phyloP scores from a whole-genome alignment of 2,888 invertebrate species.

The Sialis fuliginosa region DNA sequence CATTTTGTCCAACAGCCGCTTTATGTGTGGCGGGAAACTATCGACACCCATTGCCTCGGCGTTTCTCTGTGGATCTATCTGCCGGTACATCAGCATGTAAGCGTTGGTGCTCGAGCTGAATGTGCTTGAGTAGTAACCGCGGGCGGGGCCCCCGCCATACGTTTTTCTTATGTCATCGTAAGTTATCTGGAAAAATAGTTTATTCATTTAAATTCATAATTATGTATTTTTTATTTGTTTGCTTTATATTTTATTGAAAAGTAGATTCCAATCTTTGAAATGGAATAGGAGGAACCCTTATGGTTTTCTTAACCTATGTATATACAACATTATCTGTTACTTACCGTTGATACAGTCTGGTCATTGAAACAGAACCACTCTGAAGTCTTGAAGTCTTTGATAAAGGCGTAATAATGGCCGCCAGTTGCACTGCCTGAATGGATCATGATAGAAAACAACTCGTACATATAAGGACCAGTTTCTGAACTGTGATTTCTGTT shows the following conservation, averaged over 20 bases:
- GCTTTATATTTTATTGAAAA: too few relatives aligned
- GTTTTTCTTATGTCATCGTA: constrained; percentile 67
- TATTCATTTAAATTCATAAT: too few relatives aligned
- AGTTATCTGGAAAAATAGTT: constrained; percentile 36
- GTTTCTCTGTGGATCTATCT: constrained; percentile 46
- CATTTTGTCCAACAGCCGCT: constrained; percentile 41
- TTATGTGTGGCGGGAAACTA: constrained; percentile 60
- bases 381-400: constrained; percentile 57
- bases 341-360: constrained; percentile 56
- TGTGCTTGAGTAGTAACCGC: constrained; percentile 51
- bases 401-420: constrained; percentile 84
- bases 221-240: too few relatives aligned
- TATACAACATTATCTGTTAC: constrained; percentile 8
- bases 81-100: constrained; percentile 81
- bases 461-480: constrained; percentile 58
- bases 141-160: constrained; percentile 53
- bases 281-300: too few relatives aligned
- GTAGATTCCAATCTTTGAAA: background rate
- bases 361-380: constrained; percentile 84
- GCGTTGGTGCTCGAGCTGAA: constrained; percentile 73
- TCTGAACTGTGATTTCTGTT: constrained; percentile 22
- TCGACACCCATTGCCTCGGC: constrained; percentile 40
- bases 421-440: constrained; percentile 82
- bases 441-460: constrained; percentile 81
- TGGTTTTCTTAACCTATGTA: too few relatives aligned